Percentiles rank a stretch among this genome's conserved stretches.
Evolutionary conservation across 2,113 vertebrate species (phyloP).

Genomic region (Xenopus tropicalis): DNA sequence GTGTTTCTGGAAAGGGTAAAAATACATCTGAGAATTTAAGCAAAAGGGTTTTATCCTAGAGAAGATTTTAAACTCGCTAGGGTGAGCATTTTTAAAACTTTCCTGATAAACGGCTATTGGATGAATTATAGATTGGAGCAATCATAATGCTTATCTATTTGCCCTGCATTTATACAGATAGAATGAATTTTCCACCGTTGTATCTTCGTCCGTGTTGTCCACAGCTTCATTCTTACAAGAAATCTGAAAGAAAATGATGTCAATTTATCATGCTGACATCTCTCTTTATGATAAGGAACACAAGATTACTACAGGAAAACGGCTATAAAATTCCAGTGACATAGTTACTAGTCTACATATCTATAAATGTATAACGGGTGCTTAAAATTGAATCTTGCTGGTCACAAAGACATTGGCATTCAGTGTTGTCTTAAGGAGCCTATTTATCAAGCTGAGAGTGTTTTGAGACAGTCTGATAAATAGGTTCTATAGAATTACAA

Average conservation of each 20-base stretch:
- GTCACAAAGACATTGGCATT: neutral
- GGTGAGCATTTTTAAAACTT: neutral
- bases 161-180: neutral
- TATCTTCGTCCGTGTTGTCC: conserved; percentile 7
- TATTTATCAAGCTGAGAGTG: neutral
- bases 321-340: conserved; percentile 16
- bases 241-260: conserved; percentile 28
- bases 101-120: neutral
- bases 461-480: neutral
- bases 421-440: neutral
- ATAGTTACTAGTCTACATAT: conserved; percentile 22
- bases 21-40: neutral
- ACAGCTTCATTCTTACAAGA: conserved; percentile 19
- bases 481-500: neutral
- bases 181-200: conserved; percentile 11
- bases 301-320: conserved; percentile 20
- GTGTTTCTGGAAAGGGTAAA: neutral
- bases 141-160: neutral
- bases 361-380: conserved; percentile 27
- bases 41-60: neutral
- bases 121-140: conserved; percentile 2
- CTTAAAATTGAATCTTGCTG: conserved; percentile 18
- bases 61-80: neutral
- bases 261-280: conserved; percentile 33
- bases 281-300: conserved; percentile 31